These are phyloP conservation scores for Argyra leucocephala DNA, from an alignment of 2,888 invertebrate species.

Conservation along the genomic window DNA sequence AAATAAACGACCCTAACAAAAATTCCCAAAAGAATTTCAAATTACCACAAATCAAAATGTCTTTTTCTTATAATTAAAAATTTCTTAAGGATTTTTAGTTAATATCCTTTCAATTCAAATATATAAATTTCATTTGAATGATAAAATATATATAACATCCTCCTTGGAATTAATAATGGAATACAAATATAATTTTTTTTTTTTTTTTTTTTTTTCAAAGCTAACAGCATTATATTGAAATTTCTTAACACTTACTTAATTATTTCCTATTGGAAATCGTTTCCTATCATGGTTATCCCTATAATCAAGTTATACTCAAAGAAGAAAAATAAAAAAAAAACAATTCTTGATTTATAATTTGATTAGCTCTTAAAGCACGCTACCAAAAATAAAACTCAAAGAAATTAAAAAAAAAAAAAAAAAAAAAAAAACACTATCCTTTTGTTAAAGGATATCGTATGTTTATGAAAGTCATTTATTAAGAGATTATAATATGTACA, in stretches of 20 bases:
- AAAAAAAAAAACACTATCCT: background rate
- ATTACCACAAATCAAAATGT: too few relatives aligned
- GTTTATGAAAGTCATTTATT: background rate
- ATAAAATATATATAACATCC: too few relatives aligned
- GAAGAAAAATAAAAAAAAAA: background rate
- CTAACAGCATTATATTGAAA: too few relatives aligned
- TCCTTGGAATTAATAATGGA: too few relatives aligned
- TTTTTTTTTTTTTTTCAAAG: too few relatives aligned
- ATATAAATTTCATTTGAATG: too few relatives aligned
- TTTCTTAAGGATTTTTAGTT: too few relatives aligned
- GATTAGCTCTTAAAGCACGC: background rate
- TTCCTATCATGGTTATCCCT: background rate
- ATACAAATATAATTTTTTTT: too few relatives aligned
- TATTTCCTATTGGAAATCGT: background rate
- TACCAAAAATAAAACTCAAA: background rate
- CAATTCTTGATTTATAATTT: background rate
- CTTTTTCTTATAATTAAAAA: too few relatives aligned
- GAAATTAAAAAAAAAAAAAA: background rate
- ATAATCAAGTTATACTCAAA: background rate
- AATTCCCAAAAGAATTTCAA: too few relatives aligned
- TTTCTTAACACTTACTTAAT: background rate
- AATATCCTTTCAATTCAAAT: too few relatives aligned
- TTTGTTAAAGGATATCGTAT: background rate
- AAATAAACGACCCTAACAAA: too few relatives aligned
- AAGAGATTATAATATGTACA: background rate